Base-by-base conservation (phyloP, 35 echinoderm and acorn worm genomes). In the Eucidaris tribuloides region DNA sequence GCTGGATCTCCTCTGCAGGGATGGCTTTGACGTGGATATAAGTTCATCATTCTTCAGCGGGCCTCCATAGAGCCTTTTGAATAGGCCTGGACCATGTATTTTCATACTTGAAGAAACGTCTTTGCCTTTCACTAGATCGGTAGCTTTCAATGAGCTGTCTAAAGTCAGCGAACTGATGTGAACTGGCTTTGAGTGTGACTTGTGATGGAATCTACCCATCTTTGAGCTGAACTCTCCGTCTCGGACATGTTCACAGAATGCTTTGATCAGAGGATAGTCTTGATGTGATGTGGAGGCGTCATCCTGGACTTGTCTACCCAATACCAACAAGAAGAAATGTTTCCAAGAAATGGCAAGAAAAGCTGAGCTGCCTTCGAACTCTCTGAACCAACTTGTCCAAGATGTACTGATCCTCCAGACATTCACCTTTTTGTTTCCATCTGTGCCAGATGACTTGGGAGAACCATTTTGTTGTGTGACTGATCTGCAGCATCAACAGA, bases 271-370 rank as follows among this genome's bases (percentile, higher is more conserved):
- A 42, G 85, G 85, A 32, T 80, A 59, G 5, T 62, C 60, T 58
- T 45, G 70, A 6, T 61, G 49, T n/a, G 61, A 68, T 18, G 71
- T 82, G 55, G 54, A 87, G 9, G 59, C 50, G 27, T 84, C 77
- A 28, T 85, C 87, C 40, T 84, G 80, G 5, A 79, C 83, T 48
- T 88, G 76, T 39, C 79, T 96, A 48, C 93, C 93, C 46, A 98
- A 93, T 24, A 86, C 79, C 17, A 98, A 86, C 27, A 98, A 44
- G 45, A 90, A 98, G 63, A 98, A 98, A 18, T n/a, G 95, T 98
- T 64, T 98, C 95, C 37, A 98, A 63, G 64, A 98, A 98, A 45
- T 92, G 74, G n/a, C n/a, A 44, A 98, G 85, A 84, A 79, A 98
- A 4, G 41, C 38, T 4, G 82, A 11, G 46, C 45, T 89, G 41